Evolutionary conservation across 1,140 invertebrate genomes (phyloP), one percentile per base, ranked within the genome.

Genomic region (Lamellibrachia luymesi): DNA sequence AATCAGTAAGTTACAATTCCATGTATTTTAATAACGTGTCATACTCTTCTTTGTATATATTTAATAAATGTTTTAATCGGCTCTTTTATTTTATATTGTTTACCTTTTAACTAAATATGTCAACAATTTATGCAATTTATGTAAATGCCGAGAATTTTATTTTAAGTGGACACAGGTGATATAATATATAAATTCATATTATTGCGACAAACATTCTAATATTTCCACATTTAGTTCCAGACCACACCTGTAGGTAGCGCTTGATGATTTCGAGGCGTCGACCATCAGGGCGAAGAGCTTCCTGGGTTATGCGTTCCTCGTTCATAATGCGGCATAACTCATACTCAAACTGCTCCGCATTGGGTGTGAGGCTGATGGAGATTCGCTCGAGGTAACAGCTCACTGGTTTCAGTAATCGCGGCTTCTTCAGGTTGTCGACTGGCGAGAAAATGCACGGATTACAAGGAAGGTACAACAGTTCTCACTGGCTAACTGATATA

Each of bases 341-440:
- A 27, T 95, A 95, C 92, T 96, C 96, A 95, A 96, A 96, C 93
- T 95, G 95, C 89, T 96, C 95, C 4, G 96, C 93, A 25, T 94
- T 95, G 22, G 96, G 96, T 80, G 94, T 94, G 17, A 96, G 94
- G 25, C 94, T 94, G n/a, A 96, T 93, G 6, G 93, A 92, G 7
- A 96, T 89, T n/a, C 95, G 94, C 80, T 96, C 95, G 80, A 96
- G 93, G 2, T 94, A 94, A 92, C 94, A 94, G 6, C 95, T 93
- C 13, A 95, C 90, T 51, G 94, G 92, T 80, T 93, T 93, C 52
- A 94, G 91, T 13, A 95, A 50, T 92, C 95, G 94, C 4, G 96
- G 95, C 64, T 95, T 96, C 91, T 95, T 95, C 2, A 96, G 94
- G 38, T 94, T 93, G 93, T 96, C 96, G 50, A n/a, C 50, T 52